These are phyloP conservation scores for Megalops cyprinoides DNA, from an alignment of 2,797 vertebrate species.

Conservation along the genomic window DNA sequence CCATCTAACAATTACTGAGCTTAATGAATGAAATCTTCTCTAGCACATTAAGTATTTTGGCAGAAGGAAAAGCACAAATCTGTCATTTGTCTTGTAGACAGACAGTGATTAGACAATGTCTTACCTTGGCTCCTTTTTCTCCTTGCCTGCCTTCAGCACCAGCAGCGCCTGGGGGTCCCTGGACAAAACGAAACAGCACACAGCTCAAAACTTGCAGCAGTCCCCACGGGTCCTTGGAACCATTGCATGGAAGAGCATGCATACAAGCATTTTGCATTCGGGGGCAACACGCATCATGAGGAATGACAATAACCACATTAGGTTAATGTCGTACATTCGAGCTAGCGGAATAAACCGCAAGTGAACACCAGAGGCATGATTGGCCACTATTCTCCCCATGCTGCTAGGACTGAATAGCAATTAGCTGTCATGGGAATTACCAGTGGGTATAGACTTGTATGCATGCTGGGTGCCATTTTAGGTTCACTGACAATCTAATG, in stretches of 20 bases:
- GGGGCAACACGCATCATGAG: neutral
- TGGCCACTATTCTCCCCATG: conserved; percentile 56
- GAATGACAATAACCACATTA: neutral
- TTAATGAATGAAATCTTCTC: neutral
- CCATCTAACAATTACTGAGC: too few species aligned
- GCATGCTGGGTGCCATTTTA: conserved; percentile 54
- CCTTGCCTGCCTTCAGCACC: conserved; percentile 91
- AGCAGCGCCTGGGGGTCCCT: conserved; percentile 84
- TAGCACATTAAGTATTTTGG: too few species aligned
- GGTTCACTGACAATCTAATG: conserved; percentile 61
- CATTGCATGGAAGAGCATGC: too few species aligned
- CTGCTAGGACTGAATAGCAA: conserved; percentile 52
- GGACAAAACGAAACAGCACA: conserved; percentile 43
- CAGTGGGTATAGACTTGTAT: conserved; percentile 59
- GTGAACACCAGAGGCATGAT: conserved; percentile 22
- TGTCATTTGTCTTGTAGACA: neutral
- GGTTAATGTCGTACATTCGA: neutral
- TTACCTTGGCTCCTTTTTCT: conserved; percentile 95
- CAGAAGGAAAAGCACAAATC: neutral
- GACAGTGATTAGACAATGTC: neutral
- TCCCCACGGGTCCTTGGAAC: neutral
- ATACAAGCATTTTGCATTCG: neutral
- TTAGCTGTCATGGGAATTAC: conserved; percentile 55
- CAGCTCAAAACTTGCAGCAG: neutral
- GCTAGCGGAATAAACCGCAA: neutral